phyloP scores from a whole-genome alignment of 2,888 invertebrate genomes.

The Allacma fusca region DNA sequence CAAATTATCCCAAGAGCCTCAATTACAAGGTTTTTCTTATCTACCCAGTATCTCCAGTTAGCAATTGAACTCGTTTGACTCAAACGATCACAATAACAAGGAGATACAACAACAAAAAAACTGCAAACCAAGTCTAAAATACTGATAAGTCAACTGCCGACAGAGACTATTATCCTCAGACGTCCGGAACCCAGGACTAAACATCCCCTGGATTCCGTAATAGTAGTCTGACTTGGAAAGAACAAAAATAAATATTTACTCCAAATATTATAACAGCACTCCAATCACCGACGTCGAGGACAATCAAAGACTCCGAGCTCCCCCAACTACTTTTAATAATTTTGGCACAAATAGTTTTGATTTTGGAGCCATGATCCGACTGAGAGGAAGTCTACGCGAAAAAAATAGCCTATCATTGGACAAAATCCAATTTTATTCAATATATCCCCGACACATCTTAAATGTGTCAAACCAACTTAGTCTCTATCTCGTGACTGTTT shows the following conservation, averaged over 20 bases:
- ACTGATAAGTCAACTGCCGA: no score
- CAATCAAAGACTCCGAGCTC: background rate
- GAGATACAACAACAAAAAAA: no score
- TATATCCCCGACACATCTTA: background rate
- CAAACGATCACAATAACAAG: no score
- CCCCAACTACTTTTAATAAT: slow-evolving; percentile 4
- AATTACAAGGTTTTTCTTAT: no score
- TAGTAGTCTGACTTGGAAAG: no score
- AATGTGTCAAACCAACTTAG: background rate
- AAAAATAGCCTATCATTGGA: background rate
- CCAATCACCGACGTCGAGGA: background rate
- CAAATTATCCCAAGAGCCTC: no score
- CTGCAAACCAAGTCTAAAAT: no score
- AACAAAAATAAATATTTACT: background rate
- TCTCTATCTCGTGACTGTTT: background rate
- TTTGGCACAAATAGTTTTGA: slow-evolving; percentile 16
- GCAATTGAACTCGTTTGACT: no score
- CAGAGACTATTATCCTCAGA: no score
- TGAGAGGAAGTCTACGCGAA: background rate
- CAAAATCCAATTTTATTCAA: slow-evolving; percentile 11
- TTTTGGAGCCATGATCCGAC: background rate
- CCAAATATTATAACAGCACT: background rate
- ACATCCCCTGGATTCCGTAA: no score
- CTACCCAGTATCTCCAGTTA: no score
- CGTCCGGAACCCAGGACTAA: no score